Conservation (phyloP, 2,113 vertebrate species). For the Mastomys natalensis region DNA sequence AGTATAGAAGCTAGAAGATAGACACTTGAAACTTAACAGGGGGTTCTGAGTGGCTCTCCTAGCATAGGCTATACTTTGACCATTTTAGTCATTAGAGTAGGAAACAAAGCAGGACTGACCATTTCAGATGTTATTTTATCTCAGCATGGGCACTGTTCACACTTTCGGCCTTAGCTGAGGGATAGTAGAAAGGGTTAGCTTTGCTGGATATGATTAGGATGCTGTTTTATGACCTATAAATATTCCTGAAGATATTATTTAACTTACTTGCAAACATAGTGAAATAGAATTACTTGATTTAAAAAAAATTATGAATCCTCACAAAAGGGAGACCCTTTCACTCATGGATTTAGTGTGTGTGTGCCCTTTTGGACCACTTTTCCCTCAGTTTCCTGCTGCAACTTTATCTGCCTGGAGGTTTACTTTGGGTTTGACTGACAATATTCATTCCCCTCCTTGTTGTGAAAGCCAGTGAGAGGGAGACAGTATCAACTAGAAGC, state of each 20-base stretch:
- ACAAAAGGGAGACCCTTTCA: not conserved
- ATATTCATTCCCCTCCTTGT: not conserved
- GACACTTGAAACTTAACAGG: not conserved
- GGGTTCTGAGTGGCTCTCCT: fast-evolving
- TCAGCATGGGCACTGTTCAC: not conserved
- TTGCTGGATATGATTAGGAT: not conserved
- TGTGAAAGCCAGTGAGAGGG: not conserved
- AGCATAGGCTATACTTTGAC: not conserved
- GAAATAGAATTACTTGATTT: conserved; percentile 9
- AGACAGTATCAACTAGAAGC: not conserved
- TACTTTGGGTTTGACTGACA: not conserved
- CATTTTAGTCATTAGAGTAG: not conserved
- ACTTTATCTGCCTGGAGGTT: not conserved
- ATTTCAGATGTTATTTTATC: not conserved
- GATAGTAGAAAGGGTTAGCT: not conserved
- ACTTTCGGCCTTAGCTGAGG: not conserved
- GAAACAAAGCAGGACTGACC: not conserved
- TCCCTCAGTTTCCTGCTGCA: not conserved
- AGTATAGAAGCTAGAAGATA: not conserved
- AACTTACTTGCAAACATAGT: not conserved
- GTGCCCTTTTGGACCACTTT: too few species aligned
- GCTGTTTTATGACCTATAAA: not conserved
- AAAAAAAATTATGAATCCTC: not conserved
- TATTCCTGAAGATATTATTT: conserved; percentile 16
- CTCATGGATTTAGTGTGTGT: not conserved